Percentiles rank a stretch among this genome's conserved stretches.
phyloP scores from a whole-genome alignment of 1,140 invertebrate genomes.

The Berghia stephanieae region DNA sequence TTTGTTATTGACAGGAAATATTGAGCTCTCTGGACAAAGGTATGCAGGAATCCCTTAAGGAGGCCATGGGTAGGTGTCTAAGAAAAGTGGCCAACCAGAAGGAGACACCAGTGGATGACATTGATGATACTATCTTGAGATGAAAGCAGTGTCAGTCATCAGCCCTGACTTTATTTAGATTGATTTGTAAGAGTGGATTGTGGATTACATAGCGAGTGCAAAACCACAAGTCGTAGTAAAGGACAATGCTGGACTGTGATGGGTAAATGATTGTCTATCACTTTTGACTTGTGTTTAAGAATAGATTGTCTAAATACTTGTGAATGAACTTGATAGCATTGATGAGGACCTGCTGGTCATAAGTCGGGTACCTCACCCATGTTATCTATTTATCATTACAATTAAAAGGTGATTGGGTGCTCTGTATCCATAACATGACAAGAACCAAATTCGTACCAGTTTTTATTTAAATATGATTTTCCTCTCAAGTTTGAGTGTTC shows the following conservation, averaged over 20 bases:
- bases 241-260: neutral
- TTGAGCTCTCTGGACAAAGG: slow-evolving; percentile 82
- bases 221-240: neutral
- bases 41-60: slow-evolving; percentile 85
- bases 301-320: neutral
- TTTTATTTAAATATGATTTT: no score
- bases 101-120: slow-evolving; percentile 86
- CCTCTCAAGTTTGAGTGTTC: no score
- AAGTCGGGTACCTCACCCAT: no score
- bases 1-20: slow-evolving; percentile 73
- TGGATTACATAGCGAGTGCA: neutral
- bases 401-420: no score
- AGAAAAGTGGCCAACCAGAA: slow-evolving; percentile 77
- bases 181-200: neutral
- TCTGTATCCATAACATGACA: no score
- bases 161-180: neutral
- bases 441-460: no score
- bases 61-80: slow-evolving; percentile 78
- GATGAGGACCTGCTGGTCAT: no score
- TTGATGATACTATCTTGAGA: slow-evolving; percentile 86
- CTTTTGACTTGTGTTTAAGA: neutral
- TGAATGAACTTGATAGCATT: no score
- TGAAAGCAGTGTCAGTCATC: neutral
- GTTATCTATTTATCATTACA: no score
- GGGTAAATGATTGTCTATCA: neutral